A percentile compares a stretch with the other conserved stretches of the same genome.
Evolutionary conservation across 1,140 invertebrate genomes (phyloP).

Genomic region (Campoletis sonorensis): DNA sequence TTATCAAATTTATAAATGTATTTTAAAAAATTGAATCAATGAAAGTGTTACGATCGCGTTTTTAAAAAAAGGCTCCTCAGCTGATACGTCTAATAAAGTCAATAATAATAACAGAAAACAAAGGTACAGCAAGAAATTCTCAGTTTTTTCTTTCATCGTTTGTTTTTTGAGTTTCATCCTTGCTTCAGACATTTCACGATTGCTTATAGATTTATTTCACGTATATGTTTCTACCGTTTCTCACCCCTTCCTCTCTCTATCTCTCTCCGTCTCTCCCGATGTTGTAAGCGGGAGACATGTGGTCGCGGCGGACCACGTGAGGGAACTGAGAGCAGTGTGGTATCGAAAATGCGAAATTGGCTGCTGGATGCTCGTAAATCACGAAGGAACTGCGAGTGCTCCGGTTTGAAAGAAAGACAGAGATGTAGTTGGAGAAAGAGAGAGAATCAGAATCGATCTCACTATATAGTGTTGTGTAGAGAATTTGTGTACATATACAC

Average conservation of each 20-base stretch:
- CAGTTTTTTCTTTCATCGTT: background rate
- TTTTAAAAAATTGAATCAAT: no score
- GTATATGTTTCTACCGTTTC: background rate
- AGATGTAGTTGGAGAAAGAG: background rate
- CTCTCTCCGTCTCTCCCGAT: background rate
- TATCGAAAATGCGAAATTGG: slow-evolving; percentile 63
- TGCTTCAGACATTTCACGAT: slow-evolving; percentile 4
- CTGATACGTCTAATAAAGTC: background rate
- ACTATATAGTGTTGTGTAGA: slow-evolving; percentile 6
- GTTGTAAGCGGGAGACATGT: background rate
- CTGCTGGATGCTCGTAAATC: slow-evolving; percentile 57
- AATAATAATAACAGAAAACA: background rate
- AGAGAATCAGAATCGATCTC: slow-evolving; percentile 33
- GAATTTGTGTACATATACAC: background rate
- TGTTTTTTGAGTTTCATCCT: background rate
- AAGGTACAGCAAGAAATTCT: background rate
- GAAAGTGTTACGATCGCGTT: no score
- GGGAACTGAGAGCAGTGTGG: slow-evolving; percentile 2
- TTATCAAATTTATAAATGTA: no score
- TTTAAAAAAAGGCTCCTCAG: no score
- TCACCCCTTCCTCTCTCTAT: background rate
- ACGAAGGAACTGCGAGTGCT: slow-evolving; percentile 43
- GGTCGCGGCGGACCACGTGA: slow-evolving; percentile 15
- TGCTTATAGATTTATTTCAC: slow-evolving; percentile 15
- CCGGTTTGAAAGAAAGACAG: slow-evolving; percentile 21